Base-by-base conservation (phyloP, 37 sponge, comb jelly and placozoan species). In the Cladorhizidae sp. region DNA sequence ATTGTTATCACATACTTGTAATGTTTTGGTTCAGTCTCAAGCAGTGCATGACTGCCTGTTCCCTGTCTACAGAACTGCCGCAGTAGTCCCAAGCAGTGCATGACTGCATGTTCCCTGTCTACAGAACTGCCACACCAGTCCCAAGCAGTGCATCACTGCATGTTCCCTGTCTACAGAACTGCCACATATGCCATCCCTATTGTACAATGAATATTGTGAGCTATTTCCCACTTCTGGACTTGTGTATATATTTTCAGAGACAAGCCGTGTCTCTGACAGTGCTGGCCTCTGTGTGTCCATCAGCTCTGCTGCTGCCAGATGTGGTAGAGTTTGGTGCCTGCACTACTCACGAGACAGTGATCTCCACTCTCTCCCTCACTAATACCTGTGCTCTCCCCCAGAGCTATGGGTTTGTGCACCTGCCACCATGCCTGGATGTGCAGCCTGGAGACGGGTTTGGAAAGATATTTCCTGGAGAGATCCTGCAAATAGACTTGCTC, bases 381-480 rank as follows among this genome's bases (percentile, higher is more conserved):
- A 97, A 94, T 82, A 85, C 80, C 28, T 88, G 89, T 0, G 17
- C 70, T 5, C 87, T 97, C 11, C 90, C 92, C 14, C 97, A 97
- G 86, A 36, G 75, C 36, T 85, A 88, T 85, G 97, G 97, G 7
- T 97, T 97, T 54, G 75, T 97, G 22, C 40, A 83, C 25, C 78
- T 94, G 0, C 94, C 94, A 11, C 58, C 85, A 74, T 80, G 33
- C 20, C 73, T 97, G 20, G 78, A 82, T 14, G 77, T 97, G 7
- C 97, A 94, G 57, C 97, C 97, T 28, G 74, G 67, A 64, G 95
- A 97, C 83, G 97, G 97, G 3, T 97, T 94, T 80, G 90, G 92
- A 18, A 88, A 86, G 26, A 32, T 97, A 15, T 84, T 97, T 15
- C 94, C 97, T 28, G 73, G 41, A 32, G 97, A 97, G 75, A 91